Conservation (phyloP, 2,888 invertebrate genomes). For the Neuroscelio doddi region DNA sequence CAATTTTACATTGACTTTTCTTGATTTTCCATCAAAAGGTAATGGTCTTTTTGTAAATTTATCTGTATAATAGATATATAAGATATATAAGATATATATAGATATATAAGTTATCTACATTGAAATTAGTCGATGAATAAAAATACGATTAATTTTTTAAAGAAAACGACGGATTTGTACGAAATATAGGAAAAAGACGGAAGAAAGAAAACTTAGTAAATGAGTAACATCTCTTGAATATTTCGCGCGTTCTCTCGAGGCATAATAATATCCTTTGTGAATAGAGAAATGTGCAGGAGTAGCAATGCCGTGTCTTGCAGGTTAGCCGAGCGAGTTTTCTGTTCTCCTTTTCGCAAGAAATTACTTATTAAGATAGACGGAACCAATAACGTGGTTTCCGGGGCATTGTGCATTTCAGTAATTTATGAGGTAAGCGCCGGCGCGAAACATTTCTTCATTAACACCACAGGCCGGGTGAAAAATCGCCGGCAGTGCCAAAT, state of each 20-base stretch:
- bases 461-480: not conserved
- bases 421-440: constrained; percentile 1
- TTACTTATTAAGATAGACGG: constrained; percentile 14
- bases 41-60: too few species aligned
- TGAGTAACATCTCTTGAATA: not conserved
- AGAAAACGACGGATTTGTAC: too few species aligned
- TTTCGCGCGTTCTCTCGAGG: not conserved
- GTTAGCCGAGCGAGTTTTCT: constrained; percentile 3
- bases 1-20: too few species aligned
- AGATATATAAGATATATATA: too few species aligned
- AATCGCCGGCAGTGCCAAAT: constrained; percentile 1
- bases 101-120: too few species aligned
- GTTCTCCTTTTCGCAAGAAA: constrained; percentile 3
- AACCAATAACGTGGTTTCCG: constrained; percentile 12
- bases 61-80: too few species aligned
- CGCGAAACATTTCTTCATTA: constrained; percentile 11
- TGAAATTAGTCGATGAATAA: too few species aligned
- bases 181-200: too few species aligned
- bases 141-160: too few species aligned
- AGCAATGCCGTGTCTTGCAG: constrained; percentile 2
- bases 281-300: constrained; percentile 7
- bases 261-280: constrained; percentile 6
- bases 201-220: too few species aligned
- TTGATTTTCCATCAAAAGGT: too few species aligned
- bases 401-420: constrained; percentile 7